Evolutionary conservation across 2,797 vertebrate genomes (phyloP).

Genomic region (Lepilemur ruficaudatus): DNA sequence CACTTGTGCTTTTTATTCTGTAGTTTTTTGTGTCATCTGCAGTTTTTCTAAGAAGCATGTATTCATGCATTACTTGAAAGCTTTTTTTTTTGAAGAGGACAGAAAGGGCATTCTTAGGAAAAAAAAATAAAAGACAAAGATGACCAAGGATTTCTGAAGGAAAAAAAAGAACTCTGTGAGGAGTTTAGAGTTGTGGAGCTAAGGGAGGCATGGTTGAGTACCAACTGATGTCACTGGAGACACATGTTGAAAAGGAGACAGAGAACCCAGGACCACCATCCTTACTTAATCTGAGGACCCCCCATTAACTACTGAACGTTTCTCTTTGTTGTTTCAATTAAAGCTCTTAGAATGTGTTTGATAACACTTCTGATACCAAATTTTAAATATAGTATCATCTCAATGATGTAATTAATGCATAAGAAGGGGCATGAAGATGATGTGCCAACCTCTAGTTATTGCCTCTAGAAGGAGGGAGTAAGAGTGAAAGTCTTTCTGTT

Average conservation of each 20-base stretch:
- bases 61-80: neutral
- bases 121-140: neutral
- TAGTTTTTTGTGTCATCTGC: neutral
- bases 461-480: neutral
- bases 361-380: neutral
- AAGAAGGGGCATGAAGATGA: neutral
- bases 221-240: neutral
- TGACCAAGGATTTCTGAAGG: neutral
- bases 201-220: neutral
- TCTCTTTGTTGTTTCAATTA: neutral
- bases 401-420: neutral
- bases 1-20: neutral
- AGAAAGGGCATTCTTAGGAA: neutral
- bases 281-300: neutral
- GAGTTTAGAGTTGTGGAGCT: neutral
- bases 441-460: neutral
- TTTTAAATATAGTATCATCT: neutral
- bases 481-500: neutral
- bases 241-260: neutral
- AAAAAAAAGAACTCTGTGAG: neutral
- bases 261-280: neutral
- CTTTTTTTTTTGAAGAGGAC: neutral
- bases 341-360: neutral
- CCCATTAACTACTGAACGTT: neutral
- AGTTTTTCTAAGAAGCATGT: neutral